Conservation (phyloP, 2,113 vertebrate species). For the Hydropotes inermis region DNA sequence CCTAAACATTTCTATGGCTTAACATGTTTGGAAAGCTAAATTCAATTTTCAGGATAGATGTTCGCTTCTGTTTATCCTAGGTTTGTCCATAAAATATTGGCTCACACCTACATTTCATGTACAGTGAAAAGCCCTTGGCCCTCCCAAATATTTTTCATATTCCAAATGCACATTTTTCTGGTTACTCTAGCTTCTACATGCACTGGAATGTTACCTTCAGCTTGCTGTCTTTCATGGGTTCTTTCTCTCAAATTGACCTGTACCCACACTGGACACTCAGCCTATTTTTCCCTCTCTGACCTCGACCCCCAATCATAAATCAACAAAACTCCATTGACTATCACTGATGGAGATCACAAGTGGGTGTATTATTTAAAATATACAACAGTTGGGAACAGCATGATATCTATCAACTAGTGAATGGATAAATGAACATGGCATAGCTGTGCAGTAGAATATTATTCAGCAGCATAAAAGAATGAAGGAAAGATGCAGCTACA, state of each 20-base stretch:
- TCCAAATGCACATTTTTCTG: not conserved
- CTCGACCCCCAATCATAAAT: not conserved
- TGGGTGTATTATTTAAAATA: not conserved
- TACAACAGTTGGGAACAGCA: not conserved
- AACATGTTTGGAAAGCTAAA: not conserved
- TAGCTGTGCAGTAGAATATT: not conserved
- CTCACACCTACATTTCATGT: not conserved
- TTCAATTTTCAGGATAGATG: not conserved
- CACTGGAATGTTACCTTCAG: not conserved
- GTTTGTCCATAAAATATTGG: not conserved
- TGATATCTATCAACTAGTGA: not conserved
- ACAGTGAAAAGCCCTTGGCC: accelerated
- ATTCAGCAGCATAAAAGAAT: not conserved
- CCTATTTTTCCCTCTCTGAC: not conserved
- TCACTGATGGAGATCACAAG: not conserved
- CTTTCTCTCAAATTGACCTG: not conserved
- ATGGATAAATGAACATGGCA: not conserved
- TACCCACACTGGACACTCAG: not conserved
- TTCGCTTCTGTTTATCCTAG: not conserved
- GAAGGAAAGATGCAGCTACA: no score
- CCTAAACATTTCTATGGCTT: not conserved
- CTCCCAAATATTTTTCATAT: not conserved
- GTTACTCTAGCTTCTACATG: not conserved
- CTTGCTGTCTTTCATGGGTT: not conserved
- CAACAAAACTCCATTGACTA: not conserved